Evolutionary conservation across 1,140 invertebrate species (phyloP), one percentile per base, ranked within the genome.

Genomic region (Brachionus rubens): DNA sequence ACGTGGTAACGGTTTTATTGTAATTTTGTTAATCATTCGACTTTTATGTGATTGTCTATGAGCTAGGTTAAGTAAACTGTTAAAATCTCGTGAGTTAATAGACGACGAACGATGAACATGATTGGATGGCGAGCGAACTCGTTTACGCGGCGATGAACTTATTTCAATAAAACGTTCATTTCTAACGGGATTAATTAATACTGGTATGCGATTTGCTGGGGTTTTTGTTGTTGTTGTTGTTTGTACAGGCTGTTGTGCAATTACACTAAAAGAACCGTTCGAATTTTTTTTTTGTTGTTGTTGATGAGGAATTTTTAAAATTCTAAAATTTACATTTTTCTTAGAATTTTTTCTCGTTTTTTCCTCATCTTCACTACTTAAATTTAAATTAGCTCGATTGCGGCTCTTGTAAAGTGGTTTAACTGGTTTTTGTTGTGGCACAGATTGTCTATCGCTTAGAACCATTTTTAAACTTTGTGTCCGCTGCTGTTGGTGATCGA

Each of bases 301-400:
- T 24, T 28, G 50, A 54, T 59, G 54, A 59, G 54, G 33, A 59
- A 33, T 36, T 59, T 59, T 59, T n/a, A 59, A 59, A 59, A 59
- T 59, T 59, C 54, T 59, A 59, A 59, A 59, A 59, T 59, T 36
- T 33, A 59, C 54, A 59, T 40, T 59, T 59, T 59, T 54, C 50
- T 54, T 59, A 59, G 54, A 59, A 59, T 59, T 59, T 59, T 36
- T 59, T 1, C 19, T 30, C 12, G 7, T n/a, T 4, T 16, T 3
- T 14, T 59, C 54, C 54, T 59, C 54, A 59, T 59, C 54, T 26
- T 30, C 14, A 14, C 12, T 28, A 14, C 28, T 14, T 26, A 30
- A n/a, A 59, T 59, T 16, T 26, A 30, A n/a, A 59, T 59, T 16
- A 26, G 30, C 33, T 14, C 54, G 54, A n/a, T 4, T 52, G 3